These are phyloP conservation scores for Halcyon leucocephala DNA, from an alignment of 2,797 vertebrate species.

Conservation along the genomic window DNA sequence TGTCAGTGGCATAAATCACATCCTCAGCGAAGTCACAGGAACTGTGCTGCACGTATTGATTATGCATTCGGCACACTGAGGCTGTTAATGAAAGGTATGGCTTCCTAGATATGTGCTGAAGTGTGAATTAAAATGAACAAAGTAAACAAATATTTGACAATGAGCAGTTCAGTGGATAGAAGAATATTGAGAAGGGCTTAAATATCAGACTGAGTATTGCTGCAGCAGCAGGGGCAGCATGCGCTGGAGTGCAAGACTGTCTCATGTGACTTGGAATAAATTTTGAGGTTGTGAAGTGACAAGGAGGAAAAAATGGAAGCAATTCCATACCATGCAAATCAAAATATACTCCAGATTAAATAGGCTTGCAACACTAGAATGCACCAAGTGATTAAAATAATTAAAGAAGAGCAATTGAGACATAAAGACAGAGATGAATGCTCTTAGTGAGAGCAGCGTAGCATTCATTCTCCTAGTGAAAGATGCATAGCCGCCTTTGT, in stretches of 20 bases:
- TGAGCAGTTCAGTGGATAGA: not conserved
- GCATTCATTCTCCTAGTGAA: conserved; percentile 39
- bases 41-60: not conserved
- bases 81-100: not conserved
- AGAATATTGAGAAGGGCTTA: not conserved
- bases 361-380: conserved; percentile 51
- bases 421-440: conserved; percentile 53
- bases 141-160: not conserved
- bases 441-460: conserved; percentile 17
- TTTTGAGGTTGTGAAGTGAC: not conserved
- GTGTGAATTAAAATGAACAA: not conserved
- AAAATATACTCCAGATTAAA: conserved; percentile 57
- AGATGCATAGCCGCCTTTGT: conserved; percentile 23
- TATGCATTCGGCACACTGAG: not conserved
- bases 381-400: conserved; percentile 67
- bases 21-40: fast-evolving
- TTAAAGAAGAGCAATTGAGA: conserved; percentile 71
- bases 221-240: not conserved
- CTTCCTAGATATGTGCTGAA: not conserved
- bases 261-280: not conserved
- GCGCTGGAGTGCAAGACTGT: not conserved
- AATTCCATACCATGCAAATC: not conserved
- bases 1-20: not conserved
- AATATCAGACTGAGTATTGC: not conserved
- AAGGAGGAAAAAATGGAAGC: not conserved